These are phyloP conservation scores for Tolmerus cingulatus DNA, from an alignment of 2,888 invertebrate species.

Conservation along the genomic window DNA sequence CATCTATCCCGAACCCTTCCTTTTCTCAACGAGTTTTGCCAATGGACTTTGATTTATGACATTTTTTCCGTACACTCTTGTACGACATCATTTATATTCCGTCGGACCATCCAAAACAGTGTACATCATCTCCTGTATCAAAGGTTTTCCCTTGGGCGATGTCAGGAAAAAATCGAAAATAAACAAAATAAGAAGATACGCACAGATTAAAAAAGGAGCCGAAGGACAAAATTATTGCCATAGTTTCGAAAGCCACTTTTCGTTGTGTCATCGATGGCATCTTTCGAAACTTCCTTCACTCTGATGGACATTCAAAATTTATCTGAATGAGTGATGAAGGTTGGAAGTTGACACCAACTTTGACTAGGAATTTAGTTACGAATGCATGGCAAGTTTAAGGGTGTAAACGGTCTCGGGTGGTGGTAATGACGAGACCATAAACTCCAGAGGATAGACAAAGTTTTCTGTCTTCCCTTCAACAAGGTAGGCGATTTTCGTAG, in stretches of 20 bases:
- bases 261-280: not conserved
- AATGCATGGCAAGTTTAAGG: not conserved
- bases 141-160: not conserved
- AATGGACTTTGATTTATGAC: conserved; percentile 6
- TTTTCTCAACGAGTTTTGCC: not conserved
- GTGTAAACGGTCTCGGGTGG: not conserved
- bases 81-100: conserved; percentile 4
- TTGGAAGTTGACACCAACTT: not conserved
- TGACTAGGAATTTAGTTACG: not conserved
- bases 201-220: not conserved
- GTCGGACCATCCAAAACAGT: not conserved
- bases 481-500: not conserved
- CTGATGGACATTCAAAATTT: conserved; percentile 6
- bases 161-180: not conserved
- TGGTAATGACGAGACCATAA: not conserved
- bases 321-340: conserved; percentile 25
- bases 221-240: not conserved
- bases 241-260: not conserved
- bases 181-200: not conserved
- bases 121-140: conserved; percentile 5
- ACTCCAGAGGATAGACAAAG: not conserved
- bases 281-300: not conserved
- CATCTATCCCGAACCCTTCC: not conserved
- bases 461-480: not conserved
- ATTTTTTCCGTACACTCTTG: not conserved